These are phyloP conservation scores for Tridacna crocea DNA, from an alignment of 2,888 invertebrate species.

Conservation along the genomic window DNA sequence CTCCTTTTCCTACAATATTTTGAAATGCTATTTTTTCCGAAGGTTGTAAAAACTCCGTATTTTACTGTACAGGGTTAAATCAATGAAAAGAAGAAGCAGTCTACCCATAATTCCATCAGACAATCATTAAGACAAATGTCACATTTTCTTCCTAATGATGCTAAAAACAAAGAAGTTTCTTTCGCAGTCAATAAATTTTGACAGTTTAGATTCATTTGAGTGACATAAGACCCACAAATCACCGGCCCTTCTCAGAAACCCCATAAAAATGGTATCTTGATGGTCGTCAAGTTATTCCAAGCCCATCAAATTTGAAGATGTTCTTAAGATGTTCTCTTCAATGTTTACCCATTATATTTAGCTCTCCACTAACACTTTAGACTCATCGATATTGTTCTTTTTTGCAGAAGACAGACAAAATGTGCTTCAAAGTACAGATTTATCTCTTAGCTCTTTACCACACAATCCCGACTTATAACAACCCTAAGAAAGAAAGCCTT, in stretches of 20 bases:
- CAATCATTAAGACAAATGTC: conserved; percentile 32
- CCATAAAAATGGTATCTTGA: conserved; percentile 9
- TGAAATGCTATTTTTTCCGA: neutral
- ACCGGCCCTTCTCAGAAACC: conserved; percentile 20
- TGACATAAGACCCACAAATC: conserved; percentile 33
- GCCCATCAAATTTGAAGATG: too few species aligned
- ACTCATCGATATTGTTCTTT: too few species aligned
- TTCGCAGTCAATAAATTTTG: conserved; percentile 43
- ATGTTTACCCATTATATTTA: too few species aligned
- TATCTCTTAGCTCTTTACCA: too few species aligned
- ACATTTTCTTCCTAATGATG: conserved; percentile 37
- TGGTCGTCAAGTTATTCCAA: neutral
- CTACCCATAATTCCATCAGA: conserved; percentile 23
- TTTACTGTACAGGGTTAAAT: neutral
- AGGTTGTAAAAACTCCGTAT: neutral
- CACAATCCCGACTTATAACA: too few species aligned
- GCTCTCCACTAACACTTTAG: too few species aligned
- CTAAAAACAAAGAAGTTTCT: conserved; percentile 33
- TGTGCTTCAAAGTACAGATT: too few species aligned
- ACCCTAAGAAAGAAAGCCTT: too few species aligned
- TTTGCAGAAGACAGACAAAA: too few species aligned
- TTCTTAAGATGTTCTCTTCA: too few species aligned
- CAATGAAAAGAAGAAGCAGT: neutral
- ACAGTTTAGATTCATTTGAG: conserved; percentile 42
- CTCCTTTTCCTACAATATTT: neutral